Evolutionary conservation across 2,888 invertebrate species (phyloP), one percentile per base, ranked within the genome.

Genomic region (Drosophila ustulata): DNA sequence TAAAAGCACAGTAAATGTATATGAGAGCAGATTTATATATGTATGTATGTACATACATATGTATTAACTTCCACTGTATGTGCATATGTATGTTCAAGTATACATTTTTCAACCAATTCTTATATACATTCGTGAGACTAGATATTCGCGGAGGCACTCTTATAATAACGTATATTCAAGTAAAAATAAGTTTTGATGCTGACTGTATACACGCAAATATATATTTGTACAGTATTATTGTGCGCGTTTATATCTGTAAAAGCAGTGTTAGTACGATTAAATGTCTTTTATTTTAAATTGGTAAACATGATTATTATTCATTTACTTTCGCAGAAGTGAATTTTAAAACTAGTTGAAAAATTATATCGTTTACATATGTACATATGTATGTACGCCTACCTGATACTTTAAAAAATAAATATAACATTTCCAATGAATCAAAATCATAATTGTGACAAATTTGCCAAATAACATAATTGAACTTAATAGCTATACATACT

Each of bases 161-260:
- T 65, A 25, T 23, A 25, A 7, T 18, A n/a, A 26, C 8, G 18
- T 5, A 9, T 11, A 7, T 43, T 41, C 25, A 45, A 25, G 9
- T 9, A 45, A 30, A 47, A 8, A 37, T 25, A 41, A 4, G 8
- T 49, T 49, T 4, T 51, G 23, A 51, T 18, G 23, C 5, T 28
- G 26, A 23, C n/a, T 47, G 11, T 26, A 39, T 13, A 45, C 4
- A 18, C 18, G 18, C 18, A 43, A n/a, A 55, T 30, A 47, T 9
- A 18, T 41, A 11, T 25, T 51, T 46, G 6, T 26, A 46, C 5
- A 34, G 23, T 53, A 7, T 5, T 9, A 34, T 8, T 37, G 39
- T 58, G 41, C 45, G 39, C 45, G 49, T 46, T 13, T 41, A 18
- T 52, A 62, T 69, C 75, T 69, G 69, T 68, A 26, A 39, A 67